A percentile compares a stretch with the other conserved stretches of the same genome.
Evolutionary conservation across 1,140 invertebrate species (phyloP).

Genomic region (Eupristina koningsbergeri): DNA sequence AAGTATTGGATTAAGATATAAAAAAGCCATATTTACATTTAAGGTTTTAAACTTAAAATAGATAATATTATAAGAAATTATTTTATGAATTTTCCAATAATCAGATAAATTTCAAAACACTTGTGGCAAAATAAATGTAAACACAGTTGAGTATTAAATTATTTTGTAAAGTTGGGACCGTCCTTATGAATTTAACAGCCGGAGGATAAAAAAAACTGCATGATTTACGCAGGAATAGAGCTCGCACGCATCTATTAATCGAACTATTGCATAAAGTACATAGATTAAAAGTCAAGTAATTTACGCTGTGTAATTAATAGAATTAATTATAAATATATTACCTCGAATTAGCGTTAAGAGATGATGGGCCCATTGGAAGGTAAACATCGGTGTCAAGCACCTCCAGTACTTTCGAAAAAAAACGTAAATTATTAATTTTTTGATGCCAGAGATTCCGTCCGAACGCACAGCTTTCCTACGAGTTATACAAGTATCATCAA

Average conservation of each 20-base stretch:
- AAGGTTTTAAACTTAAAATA: no score
- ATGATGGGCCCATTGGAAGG: no score
- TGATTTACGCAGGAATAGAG: background rate
- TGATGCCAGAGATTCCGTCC: background rate
- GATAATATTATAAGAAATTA: background rate
- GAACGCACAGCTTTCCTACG: background rate
- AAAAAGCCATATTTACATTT: no score
- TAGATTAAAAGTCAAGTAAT: background rate
- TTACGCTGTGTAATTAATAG: background rate
- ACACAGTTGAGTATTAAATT: background rate
- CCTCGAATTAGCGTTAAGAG: background rate
- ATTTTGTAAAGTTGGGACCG: no score
- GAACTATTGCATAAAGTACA: background rate
- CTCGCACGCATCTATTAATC: background rate
- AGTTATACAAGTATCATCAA: no score
- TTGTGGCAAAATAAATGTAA: background rate
- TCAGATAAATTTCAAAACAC: background rate
- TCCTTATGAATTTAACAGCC: background rate
- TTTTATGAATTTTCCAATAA: background rate
- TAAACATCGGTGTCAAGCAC: no score
- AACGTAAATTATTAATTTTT: background rate
- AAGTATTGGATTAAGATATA: no score
- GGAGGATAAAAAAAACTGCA: background rate
- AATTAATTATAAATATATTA: background rate
- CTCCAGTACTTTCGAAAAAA: background rate